Evolutionary conservation across 2,888 invertebrate genomes (phyloP).

Genomic region (Lobophora halterata): DNA sequence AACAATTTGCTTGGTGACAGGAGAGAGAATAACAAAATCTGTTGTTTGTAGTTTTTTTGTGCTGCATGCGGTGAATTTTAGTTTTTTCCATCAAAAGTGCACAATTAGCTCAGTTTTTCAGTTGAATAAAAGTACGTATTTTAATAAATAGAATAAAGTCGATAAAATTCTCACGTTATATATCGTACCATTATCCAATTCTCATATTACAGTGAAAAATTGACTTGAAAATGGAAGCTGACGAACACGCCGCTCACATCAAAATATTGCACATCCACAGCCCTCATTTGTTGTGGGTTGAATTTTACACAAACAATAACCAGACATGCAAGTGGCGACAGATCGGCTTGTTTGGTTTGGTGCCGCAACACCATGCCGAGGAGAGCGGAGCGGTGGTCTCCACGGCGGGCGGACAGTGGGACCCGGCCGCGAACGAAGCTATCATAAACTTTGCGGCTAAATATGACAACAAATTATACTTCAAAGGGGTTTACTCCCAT

Average conservation of each 20-base stretch:
- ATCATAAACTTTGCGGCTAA: constrained; percentile 12
- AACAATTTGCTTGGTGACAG: too few species aligned
- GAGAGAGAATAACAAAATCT: too few species aligned
- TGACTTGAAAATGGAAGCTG: background rate
- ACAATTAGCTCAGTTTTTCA: too few species aligned
- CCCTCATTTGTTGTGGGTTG: constrained; percentile 18
- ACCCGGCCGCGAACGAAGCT: constrained; percentile 7
- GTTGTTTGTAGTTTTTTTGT: too few species aligned
- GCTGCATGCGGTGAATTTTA: too few species aligned
- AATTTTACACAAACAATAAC: constrained; percentile 7
- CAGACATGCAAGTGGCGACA: constrained; percentile 8
- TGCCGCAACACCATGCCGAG: constrained; percentile 7
- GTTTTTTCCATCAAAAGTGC: too few species aligned
- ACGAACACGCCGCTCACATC: background rate
- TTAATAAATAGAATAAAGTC: too few species aligned
- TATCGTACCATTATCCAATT: too few species aligned
- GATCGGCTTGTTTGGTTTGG: constrained; percentile 17
- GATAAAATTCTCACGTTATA: too few species aligned
- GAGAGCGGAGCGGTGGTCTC: constrained; percentile 12
- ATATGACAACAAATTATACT: constrained; percentile 2
- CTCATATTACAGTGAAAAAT: too few species aligned
- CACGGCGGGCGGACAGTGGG: constrained; percentile 12
- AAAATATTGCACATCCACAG: constrained; percentile 9
- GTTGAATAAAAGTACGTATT: too few species aligned
- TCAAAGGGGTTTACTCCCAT: constrained; percentile 13